Conservation (phyloP, 2,888 invertebrate species). For the Candidula unifasciata region DNA sequence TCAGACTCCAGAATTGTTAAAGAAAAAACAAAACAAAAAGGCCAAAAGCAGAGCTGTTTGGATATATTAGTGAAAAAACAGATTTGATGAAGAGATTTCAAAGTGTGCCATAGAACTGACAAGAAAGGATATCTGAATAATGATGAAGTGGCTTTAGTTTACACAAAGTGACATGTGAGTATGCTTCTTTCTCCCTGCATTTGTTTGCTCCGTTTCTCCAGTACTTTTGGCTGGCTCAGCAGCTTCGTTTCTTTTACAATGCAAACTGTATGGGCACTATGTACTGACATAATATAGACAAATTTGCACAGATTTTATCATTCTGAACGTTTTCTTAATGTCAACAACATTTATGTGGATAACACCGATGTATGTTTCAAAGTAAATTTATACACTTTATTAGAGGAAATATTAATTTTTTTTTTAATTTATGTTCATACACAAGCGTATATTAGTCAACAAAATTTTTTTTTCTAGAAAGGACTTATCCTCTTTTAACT, state of each 20-base stretch:
- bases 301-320: not conserved
- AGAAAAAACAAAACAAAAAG: no score
- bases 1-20: no score
- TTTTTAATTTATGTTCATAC: no score
- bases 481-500: no score
- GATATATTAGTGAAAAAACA: no score
- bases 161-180: not conserved
- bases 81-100: not conserved
- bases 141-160: not conserved
- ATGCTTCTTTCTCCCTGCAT: not conserved
- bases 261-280: not conserved
- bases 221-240: not conserved
- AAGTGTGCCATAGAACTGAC: not conserved
- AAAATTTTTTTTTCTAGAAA: no score
- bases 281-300: not conserved
- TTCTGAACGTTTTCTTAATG: not conserved
- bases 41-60: no score
- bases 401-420: no score
- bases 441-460: no score
- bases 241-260: not conserved
- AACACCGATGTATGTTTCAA: not conserved
- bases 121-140: not conserved
- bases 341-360: not conserved
- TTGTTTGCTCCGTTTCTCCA: slow-evolving; percentile 4
- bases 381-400: no score